phyloP scores from a whole-genome alignment of 2,797 vertebrate genomes.

The Propithecus perrieri region DNA sequence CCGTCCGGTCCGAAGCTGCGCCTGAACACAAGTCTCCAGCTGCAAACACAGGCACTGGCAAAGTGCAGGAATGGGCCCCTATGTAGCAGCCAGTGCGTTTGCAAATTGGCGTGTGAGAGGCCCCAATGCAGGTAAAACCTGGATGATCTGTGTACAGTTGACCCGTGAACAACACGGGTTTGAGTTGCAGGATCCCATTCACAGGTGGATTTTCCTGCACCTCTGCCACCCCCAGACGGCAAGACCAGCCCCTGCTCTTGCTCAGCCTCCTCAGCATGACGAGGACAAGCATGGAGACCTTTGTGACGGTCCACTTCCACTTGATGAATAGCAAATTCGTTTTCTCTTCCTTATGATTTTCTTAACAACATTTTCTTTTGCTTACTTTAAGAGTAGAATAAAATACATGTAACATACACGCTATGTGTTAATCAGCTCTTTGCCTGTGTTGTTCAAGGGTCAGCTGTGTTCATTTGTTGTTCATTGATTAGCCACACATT shows the following conservation, averaged over 20 bases:
- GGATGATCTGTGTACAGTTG: neutral
- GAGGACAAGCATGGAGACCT: neutral
- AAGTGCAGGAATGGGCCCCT: neutral
- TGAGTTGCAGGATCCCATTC: neutral
- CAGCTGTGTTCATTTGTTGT: neutral
- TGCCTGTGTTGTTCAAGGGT: neutral
- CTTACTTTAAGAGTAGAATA: neutral
- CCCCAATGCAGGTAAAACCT: neutral
- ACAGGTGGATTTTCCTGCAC: too few relatives aligned
- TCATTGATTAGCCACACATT: neutral
- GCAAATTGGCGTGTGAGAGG: neutral
- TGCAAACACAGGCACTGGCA: neutral
- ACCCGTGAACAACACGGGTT: neutral
- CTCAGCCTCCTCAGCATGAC: too few relatives aligned
- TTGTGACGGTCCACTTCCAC: neutral
- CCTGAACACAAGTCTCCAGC: neutral
- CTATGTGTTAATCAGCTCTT: neutral
- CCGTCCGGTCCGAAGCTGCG: rapidly evolving
- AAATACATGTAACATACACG: neutral
- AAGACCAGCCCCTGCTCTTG: neutral
- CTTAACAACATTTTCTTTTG: neutral
- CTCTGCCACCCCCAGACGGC: neutral
- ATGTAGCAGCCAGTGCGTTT: rapidly evolving
- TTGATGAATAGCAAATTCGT: neutral
- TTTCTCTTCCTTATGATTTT: neutral